These are phyloP conservation scores for Idris sp. DNA, from an alignment of 1,140 invertebrate species.

Conservation along the genomic window DNA sequence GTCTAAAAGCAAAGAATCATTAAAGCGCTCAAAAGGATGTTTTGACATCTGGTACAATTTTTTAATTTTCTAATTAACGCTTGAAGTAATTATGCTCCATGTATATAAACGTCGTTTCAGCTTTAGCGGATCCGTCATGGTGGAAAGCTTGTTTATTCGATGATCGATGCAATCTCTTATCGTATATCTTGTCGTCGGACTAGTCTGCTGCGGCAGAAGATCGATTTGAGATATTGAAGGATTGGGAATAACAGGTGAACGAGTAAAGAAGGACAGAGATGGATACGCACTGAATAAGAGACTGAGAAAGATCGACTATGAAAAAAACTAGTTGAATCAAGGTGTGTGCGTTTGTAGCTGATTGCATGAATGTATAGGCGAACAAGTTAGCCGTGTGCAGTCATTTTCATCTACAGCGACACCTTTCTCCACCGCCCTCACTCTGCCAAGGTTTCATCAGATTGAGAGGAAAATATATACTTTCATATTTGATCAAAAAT, in stretches of 20 bases:
- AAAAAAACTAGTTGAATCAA: constrained; percentile 38
- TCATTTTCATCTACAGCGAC: constrained; percentile 56
- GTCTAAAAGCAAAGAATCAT: no score
- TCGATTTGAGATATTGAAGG: constrained; percentile 57
- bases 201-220: constrained; percentile 47
- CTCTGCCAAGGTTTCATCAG: constrained; percentile 55
- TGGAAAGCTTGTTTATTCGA: constrained; percentile 63
- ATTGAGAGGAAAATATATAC: constrained; percentile 53
- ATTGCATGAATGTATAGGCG: constrained; percentile 66
- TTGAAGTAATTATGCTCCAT: constrained; percentile 42
- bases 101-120: constrained; percentile 45
- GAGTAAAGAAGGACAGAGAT: constrained; percentile 32
- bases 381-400: constrained; percentile 62
- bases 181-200: constrained; percentile 65
- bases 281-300: no score
- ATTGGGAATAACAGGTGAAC: constrained; percentile 53
- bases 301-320: neutral
- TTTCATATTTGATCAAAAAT: constrained; percentile 55
- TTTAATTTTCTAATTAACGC: constrained; percentile 55
- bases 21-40: constrained; percentile 32
- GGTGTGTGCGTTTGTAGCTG: constrained; percentile 61
- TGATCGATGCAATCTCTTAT: constrained; percentile 69
- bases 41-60: constrained; percentile 56
- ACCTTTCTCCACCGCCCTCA: constrained; percentile 53
- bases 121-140: constrained; percentile 55